phyloP scores from a whole-genome alignment of 2,113 vertebrate species.

The Lonchura striata region DNA sequence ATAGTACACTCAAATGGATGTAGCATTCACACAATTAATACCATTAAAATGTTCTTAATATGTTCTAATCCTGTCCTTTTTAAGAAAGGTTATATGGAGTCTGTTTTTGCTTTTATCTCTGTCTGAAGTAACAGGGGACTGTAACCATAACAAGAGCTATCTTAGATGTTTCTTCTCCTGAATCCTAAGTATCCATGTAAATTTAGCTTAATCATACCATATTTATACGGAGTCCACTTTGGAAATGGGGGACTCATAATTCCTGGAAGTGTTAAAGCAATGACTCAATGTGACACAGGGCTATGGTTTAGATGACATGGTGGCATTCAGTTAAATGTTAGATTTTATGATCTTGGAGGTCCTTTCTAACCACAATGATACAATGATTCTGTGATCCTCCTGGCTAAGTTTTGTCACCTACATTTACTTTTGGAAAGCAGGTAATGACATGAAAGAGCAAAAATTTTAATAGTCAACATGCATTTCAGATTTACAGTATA shows the following conservation, averaged over 20 bases:
- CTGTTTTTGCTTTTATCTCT: not conserved
- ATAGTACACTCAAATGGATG: not conserved
- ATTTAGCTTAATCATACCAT: not conserved
- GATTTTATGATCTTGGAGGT: not conserved
- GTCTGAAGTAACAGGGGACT: not conserved
- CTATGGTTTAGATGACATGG: not conserved
- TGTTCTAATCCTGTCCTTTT: not conserved
- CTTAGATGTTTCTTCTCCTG: not conserved
- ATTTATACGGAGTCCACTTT: not conserved
- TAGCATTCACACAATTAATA: not conserved
- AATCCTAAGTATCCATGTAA: not conserved
- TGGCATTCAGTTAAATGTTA: not conserved
- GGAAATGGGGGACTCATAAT: not conserved
- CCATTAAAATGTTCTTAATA: not conserved
- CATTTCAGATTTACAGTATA: not conserved
- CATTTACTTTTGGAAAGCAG: not conserved
- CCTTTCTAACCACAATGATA: not conserved
- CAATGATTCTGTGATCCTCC: not conserved
- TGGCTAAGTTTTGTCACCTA: not conserved
- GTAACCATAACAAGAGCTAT: not conserved
- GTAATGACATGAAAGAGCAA: not conserved
- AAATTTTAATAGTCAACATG: not conserved
- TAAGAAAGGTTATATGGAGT: not conserved
- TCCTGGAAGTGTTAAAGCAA: not conserved
- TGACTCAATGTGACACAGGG: not conserved